A percentile compares a stretch with the other conserved stretches of the same genome.
Conservation (phyloP, 2,888 invertebrate genomes). For the Chorisops tibialis region DNA sequence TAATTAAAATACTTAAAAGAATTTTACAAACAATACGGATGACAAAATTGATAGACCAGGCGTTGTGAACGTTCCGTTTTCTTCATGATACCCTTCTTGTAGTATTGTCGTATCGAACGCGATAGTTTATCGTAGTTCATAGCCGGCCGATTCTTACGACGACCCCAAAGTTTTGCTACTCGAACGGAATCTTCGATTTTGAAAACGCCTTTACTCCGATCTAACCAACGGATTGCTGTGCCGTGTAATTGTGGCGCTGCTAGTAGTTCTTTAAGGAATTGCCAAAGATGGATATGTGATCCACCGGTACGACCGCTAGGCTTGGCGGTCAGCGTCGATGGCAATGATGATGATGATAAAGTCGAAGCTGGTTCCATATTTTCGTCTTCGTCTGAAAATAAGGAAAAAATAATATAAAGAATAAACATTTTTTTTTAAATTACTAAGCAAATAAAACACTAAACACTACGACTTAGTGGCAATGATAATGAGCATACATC, state of each 20-base stretch:
- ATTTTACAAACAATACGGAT: conserved; percentile 81
- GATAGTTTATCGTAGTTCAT: conserved; percentile 99
- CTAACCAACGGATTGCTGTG: conserved; percentile 95
- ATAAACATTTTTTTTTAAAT: no score
- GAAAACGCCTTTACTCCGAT: conserved; percentile 91
- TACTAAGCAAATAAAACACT: no score
- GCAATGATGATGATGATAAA: conserved; percentile 13
- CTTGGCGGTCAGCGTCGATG: conserved; percentile 23
- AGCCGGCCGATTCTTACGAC: conserved; percentile 94
- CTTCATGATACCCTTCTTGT: conserved; percentile 99
- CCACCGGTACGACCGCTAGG: conserved; percentile 57
- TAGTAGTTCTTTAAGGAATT: conserved; percentile 94
- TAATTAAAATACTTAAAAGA: not conserved
- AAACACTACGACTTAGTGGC: no score
- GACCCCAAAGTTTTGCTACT: conserved; percentile 97
- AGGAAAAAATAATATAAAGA: not conserved
- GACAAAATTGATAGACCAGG: conserved; percentile 98
- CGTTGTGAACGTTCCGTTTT: conserved; percentile 97
- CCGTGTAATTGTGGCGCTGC: conserved; percentile 84
- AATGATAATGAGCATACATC: no score
- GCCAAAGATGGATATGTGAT: conserved; percentile 97
- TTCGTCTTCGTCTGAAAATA: conserved; percentile 51
- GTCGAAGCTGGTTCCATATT: conserved; percentile 38
- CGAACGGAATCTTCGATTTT: conserved; percentile 98
- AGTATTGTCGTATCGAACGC: conserved; percentile 95